Conservation (phyloP, 2,888 invertebrate species). For the Apotomis turbidana region DNA sequence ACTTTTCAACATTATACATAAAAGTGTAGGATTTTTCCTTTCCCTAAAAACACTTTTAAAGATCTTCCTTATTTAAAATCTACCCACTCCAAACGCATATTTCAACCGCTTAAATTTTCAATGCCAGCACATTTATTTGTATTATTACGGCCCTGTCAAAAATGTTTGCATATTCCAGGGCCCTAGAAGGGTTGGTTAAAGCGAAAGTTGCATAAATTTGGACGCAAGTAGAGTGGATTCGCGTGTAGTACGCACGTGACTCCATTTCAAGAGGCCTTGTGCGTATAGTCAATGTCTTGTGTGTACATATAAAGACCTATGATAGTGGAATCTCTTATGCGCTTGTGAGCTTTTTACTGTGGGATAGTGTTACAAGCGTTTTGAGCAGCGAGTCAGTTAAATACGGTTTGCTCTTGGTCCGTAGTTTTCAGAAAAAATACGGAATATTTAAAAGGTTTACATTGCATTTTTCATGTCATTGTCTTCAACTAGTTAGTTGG, state of each 20-base stretch:
- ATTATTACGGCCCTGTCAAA: slow-evolving; percentile 23
- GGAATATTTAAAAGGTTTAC: too few relatives aligned
- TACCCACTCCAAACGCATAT: not conserved
- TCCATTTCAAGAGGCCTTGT: slow-evolving; percentile 4
- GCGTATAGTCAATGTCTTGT: not conserved
- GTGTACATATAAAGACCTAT: too few relatives aligned
- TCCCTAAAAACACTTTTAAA: not conserved
- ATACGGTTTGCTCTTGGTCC: too few relatives aligned
- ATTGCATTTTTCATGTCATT: too few relatives aligned
- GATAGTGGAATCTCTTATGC: too few relatives aligned
- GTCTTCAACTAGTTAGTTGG: too few relatives aligned
- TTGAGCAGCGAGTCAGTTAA: too few relatives aligned
- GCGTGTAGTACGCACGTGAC: slow-evolving; percentile 21
- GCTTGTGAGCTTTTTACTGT: too few relatives aligned
- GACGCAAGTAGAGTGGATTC: slow-evolving; percentile 19
- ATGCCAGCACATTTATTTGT: slow-evolving; percentile 14
- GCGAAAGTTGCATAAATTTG: slow-evolving; percentile 24
- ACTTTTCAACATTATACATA: too few relatives aligned
- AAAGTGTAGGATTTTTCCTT: too few relatives aligned
- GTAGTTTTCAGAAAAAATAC: too few relatives aligned
- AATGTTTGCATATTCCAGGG: slow-evolving; percentile 25
- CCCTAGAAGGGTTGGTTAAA: not conserved
- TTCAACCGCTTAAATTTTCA: slow-evolving; percentile 20
- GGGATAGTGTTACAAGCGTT: too few relatives aligned
- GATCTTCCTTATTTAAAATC: not conserved